These are phyloP conservation scores for Gymnopithys bicolor DNA, from an alignment of 2,797 vertebrate species.

Conservation along the genomic window DNA sequence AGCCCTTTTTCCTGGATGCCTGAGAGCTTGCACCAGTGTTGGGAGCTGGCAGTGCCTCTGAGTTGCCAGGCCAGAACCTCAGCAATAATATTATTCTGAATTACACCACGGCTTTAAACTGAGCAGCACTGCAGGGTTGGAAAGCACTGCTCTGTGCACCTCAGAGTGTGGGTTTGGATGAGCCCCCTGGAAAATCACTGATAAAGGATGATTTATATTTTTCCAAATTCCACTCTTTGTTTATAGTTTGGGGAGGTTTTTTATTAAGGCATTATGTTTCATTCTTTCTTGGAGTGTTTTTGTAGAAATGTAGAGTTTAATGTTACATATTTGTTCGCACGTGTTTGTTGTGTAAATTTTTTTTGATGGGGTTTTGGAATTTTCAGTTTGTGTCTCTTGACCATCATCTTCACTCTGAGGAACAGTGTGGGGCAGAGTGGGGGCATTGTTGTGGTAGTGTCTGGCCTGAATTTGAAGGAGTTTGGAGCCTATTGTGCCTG, in stretches of 20 bases:
- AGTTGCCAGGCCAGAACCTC: not conserved
- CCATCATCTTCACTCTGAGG: not conserved
- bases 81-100: not conserved
- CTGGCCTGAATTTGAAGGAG: not conserved
- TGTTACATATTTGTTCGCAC: not conserved
- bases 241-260: not conserved
- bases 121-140: not conserved
- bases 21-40: not conserved
- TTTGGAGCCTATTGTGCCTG: not conserved
- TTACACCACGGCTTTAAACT: not conserved
- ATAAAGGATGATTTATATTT: not conserved
- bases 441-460: not conserved
- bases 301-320: not conserved
- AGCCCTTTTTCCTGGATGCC: not conserved
- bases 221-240: not conserved
- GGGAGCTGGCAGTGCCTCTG: not conserved
- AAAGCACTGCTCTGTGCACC: not conserved
- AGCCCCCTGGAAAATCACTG: not conserved
- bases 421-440: fast-evolving
- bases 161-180: not conserved
- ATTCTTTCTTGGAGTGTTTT: not conserved
- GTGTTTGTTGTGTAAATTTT: fast-evolving
- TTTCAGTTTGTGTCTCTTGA: not conserved
- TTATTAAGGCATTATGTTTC: not conserved
- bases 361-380: not conserved